Conservation (phyloP, 2,797 vertebrate genomes). For the Tauraco hartlaubi region DNA sequence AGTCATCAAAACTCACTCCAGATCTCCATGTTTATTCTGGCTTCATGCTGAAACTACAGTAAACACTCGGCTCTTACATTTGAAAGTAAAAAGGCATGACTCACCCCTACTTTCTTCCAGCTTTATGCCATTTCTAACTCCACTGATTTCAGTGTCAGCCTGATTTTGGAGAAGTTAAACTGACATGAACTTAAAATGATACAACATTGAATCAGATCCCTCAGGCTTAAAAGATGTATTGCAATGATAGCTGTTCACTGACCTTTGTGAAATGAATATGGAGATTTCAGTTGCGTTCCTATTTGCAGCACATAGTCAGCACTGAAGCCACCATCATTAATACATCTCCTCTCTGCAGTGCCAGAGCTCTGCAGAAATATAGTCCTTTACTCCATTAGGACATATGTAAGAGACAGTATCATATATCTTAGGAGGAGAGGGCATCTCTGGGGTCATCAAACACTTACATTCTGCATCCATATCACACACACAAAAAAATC, state of each 20-base stretch:
- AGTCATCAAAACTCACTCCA: background rate
- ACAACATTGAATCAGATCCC: background rate
- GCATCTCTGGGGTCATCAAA: background rate
- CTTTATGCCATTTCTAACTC: background rate
- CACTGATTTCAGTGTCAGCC: background rate
- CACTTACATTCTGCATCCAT: background rate
- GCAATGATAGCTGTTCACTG: background rate
- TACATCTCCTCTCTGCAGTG: background rate
- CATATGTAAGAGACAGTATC: background rate
- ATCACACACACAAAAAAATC: background rate
- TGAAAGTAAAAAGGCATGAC: constrained; percentile 28
- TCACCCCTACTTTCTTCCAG: background rate
- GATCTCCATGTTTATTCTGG: background rate
- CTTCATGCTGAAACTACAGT: background rate
- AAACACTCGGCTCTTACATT: background rate
- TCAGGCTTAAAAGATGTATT: constrained; percentile 1
- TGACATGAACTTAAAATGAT: constrained; percentile 27
- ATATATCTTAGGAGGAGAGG: background rate
- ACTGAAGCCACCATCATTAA: background rate
- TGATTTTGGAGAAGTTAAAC: constrained; percentile 12
- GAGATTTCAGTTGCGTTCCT: background rate
- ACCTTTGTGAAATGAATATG: constrained; percentile 44
- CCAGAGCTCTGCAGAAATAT: background rate
- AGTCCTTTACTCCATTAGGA: background rate
- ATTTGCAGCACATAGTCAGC: background rate